Evolutionary conservation across 2,888 invertebrate species (phyloP), one percentile per base, ranked within the genome.

Genomic region (Eudasyphora cyanicolor): DNA sequence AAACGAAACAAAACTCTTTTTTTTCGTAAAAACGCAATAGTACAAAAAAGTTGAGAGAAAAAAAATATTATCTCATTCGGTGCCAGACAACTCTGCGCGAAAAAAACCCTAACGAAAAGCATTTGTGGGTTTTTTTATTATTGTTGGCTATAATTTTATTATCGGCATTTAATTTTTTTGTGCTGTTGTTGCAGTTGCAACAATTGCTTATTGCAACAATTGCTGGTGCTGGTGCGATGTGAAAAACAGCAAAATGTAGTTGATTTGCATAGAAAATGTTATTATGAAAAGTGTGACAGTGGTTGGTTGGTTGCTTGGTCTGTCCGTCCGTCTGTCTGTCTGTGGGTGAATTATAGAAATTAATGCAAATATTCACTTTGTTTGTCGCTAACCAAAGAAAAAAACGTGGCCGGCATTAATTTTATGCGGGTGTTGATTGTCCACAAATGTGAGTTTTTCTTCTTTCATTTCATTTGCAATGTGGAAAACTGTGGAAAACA

Each of bases 331-430:
- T n/a, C 35, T 35, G 19, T n/a, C 21, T 51, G 17, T 8, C 17
- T 10, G 27, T 12, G 12, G 42, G 10, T 64, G 67, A 67, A 42
- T 67, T 67, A 42, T 67, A 67, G 42, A 67, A 38, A 67, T 67
- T 67, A 67, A 38, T 67, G 67, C 67, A 67, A 67, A 67, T 67
- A 67, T 38, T 42, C 38, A 67, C 35, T 60, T 60, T 67, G 67
- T 38, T 12, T 27, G 10, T 45, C 3, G 0, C n/a, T n/a, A n/a
- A n/a, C n/a, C n/a, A n/a, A n/a, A n/a, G n/a, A 38, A n/a, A 67
- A 42, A 67, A 67, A 67, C 67, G 67, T 67, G 67, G 67, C 24
- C 35, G 67, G 67, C 67, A 67, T 67, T 67, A 67, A 67, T 67
- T 67, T 60, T 21, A 35, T 67, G 67, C 67, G 67, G 67, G 67